These are phyloP conservation scores for Ornithoptera alexandrae DNA, from an alignment of 2,888 invertebrate species.

Conservation along the genomic window DNA sequence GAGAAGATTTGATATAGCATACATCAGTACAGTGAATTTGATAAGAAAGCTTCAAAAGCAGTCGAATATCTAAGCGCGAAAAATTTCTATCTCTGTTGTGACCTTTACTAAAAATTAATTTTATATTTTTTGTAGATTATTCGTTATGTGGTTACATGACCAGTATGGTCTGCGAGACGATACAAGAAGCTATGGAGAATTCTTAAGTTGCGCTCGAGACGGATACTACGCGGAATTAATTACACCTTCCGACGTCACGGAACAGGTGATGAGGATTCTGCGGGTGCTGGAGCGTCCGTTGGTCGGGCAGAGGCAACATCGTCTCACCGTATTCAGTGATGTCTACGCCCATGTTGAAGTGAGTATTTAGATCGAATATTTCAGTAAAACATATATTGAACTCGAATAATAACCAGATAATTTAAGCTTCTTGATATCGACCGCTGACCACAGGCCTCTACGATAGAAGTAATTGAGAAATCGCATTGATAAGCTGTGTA, in stretches of 20 bases:
- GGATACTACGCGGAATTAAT: constrained; percentile 67
- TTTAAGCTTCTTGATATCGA: no score
- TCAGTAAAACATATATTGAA: not conserved
- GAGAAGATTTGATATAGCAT: no score
- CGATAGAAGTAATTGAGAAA: no score
- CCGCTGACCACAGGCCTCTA: no score
- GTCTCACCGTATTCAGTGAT: constrained; percentile 62
- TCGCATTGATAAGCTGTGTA: no score
- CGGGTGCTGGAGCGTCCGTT: constrained; percentile 65
- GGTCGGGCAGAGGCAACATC: constrained; percentile 57
- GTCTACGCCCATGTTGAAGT: constrained; percentile 72
- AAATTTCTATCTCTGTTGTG: not conserved
- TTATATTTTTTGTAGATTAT: constrained; percentile 46
- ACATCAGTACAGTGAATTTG: no score
- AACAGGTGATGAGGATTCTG: constrained; percentile 63
- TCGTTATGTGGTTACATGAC: constrained; percentile 70
- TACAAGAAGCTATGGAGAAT: constrained; percentile 52
- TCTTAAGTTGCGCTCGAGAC: constrained; percentile 59
- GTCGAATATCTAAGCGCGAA: not conserved
- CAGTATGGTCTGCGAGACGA: constrained; percentile 60
- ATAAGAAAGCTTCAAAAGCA: no score
- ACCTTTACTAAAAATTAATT: not conserved
- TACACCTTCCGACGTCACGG: constrained; percentile 63
- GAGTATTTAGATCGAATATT: not conserved
- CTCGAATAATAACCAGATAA: no score